Evolutionary conservation across 2,797 vertebrate species (phyloP).

Genomic region (Cirrhinus molitorella): DNA sequence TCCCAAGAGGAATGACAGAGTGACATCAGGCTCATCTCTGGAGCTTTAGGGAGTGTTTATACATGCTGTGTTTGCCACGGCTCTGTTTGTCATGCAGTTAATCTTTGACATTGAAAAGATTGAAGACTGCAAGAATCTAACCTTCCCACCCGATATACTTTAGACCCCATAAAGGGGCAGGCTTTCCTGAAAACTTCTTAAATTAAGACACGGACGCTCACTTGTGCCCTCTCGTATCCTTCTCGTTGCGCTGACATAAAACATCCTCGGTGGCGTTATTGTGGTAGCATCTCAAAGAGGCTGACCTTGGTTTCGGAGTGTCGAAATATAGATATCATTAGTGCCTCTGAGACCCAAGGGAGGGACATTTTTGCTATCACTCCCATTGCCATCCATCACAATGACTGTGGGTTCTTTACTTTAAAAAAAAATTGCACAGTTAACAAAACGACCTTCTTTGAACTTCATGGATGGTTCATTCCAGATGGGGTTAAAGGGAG

Average conservation of each 20-base stretch:
- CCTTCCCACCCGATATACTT: constrained; percentile 43
- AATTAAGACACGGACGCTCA: constrained; percentile 16
- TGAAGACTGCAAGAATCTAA: constrained; percentile 64
- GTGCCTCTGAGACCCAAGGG: constrained; percentile 15
- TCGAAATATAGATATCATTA: constrained; percentile 46
- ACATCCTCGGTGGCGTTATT: constrained; percentile 16
- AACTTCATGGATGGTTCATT: constrained; percentile 38
- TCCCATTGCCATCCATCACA: constrained; percentile 58
- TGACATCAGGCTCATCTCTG: constrained; percentile 68
- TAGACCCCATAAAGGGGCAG: constrained; percentile 57
- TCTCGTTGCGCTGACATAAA: constrained; percentile 4
- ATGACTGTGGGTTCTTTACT: constrained; percentile 48
- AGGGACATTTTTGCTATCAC: constrained; percentile 54
- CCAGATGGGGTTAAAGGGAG: constrained; percentile 52
- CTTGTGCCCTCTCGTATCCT: not conserved
- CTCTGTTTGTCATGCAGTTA: constrained; percentile 83
- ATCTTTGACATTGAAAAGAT: constrained; percentile 80
- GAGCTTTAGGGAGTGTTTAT: constrained; percentile 77
- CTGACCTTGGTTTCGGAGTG: constrained; percentile 7
- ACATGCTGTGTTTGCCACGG: constrained; percentile 78
- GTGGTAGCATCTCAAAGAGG: constrained; percentile 37
- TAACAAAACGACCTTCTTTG: constrained; percentile 58
- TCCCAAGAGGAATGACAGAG: constrained; percentile 46
- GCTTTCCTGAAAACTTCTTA: constrained; percentile 29
- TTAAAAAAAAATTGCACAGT: constrained; percentile 49